These are phyloP conservation scores for Papilio gigon DNA, from an alignment of 2,888 invertebrate genomes.

Conservation along the genomic window DNA sequence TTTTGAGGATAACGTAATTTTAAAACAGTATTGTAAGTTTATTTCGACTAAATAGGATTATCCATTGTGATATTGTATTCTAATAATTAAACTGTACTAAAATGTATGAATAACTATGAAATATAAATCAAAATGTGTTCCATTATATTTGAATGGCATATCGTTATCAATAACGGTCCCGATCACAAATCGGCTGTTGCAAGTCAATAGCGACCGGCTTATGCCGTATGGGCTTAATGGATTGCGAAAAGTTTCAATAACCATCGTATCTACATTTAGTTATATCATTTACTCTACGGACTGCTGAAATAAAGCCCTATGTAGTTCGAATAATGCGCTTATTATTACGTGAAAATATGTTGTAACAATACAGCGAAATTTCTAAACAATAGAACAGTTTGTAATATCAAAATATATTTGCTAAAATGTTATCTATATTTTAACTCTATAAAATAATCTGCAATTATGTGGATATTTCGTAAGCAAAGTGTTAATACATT, in stretches of 20 bases:
- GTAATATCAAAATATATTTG: background rate
- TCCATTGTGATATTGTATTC: background rate
- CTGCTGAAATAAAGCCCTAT: slow-evolving; percentile 25
- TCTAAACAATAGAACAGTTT: slow-evolving; percentile 1
- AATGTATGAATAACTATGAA: slow-evolving; percentile 15
- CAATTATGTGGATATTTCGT: background rate
- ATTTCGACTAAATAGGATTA: background rate
- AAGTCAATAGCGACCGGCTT: slow-evolving; percentile 41
- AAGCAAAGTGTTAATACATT: background rate
- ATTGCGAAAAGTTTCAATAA: slow-evolving; percentile 42
- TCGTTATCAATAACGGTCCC: slow-evolving; percentile 41
- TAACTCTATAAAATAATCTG: background rate
- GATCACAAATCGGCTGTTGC: slow-evolving; percentile 42
- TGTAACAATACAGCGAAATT: background rate
- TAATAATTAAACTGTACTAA: slow-evolving; percentile 23
- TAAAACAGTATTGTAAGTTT: no score
- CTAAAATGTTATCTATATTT: background rate
- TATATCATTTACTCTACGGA: slow-evolving; percentile 30
- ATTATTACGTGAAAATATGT: background rate
- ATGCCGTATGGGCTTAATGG: slow-evolving; percentile 41
- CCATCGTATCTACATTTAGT: slow-evolving; percentile 40
- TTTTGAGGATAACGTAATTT: no score
- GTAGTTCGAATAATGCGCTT: background rate
- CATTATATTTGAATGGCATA: slow-evolving; percentile 41
- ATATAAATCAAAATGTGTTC: slow-evolving; percentile 38